Percentiles rank a stretch among this genome's conserved stretches.
Evolutionary conservation across 1,140 invertebrate genomes (phyloP).

Genomic region (Coboldia fuscipes): DNA sequence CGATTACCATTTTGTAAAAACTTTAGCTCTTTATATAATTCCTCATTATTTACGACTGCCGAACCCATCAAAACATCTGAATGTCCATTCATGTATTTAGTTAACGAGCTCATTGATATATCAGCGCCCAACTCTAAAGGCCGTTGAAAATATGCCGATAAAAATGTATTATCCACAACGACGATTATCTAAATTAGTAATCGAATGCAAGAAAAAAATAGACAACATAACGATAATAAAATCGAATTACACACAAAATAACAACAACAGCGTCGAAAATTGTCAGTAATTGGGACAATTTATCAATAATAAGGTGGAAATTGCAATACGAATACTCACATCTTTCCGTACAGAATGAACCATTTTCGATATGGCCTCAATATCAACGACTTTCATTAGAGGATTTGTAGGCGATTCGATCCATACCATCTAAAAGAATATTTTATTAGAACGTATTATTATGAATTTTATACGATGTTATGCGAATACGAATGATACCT

Average conservation of each 20-base stretch:
- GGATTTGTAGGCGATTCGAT: constrained; percentile 98
- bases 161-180: constrained; percentile 93
- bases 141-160: constrained; percentile 86
- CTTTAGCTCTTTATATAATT: constrained; percentile 44
- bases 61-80: constrained; percentile 96
- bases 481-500: constrained; percentile 37
- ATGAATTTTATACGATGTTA: neutral
- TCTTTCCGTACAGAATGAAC: constrained; percentile 32
- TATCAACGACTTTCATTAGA: constrained; percentile 75
- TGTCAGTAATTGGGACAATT: too few species aligned
- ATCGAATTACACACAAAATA: too few species aligned
- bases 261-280: too few species aligned
- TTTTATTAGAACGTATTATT: too few species aligned
- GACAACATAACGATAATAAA: too few species aligned
- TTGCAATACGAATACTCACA: too few species aligned
- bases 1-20: constrained; percentile 83
- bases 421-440: constrained; percentile 75
- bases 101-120: constrained; percentile 78
- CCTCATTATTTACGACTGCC: constrained; percentile 48
- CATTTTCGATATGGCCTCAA: constrained; percentile 46
- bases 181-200: constrained; percentile 52
- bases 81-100: constrained; percentile 98
- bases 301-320: too few species aligned
- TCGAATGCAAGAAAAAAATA: too few species aligned
- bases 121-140: constrained; percentile 84